A percentile compares a stretch with the other conserved stretches of the same genome.
phyloP scores from a whole-genome alignment of 92 coral and sea anemone genomes.

The Porites lobata region DNA sequence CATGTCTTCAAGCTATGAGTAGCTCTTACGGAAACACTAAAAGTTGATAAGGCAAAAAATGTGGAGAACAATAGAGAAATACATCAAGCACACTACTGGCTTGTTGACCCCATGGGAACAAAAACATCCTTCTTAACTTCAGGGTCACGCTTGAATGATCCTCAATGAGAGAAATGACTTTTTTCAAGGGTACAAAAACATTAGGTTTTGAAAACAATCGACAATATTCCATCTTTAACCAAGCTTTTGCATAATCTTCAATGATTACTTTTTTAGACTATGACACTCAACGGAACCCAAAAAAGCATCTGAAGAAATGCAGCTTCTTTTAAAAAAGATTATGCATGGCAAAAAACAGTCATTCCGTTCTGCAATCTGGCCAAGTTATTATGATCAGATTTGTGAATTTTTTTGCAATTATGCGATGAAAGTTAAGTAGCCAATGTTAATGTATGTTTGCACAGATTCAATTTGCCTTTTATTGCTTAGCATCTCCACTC shows the following conservation, averaged over 20 bases:
- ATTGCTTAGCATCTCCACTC: neutral
- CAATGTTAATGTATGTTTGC: constrained; percentile 38
- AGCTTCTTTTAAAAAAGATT: neutral
- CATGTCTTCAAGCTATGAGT: constrained; percentile 15
- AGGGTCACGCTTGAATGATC: constrained; percentile 40
- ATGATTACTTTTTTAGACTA: neutral
- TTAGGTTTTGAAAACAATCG: constrained; percentile 24
- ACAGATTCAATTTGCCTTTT: constrained; percentile 25
- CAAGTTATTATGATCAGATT: constrained; percentile 2
- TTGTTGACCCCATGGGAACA: constrained; percentile 53
- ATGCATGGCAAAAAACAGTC: neutral
- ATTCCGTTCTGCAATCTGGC: neutral
- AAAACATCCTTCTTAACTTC: constrained; percentile 57
- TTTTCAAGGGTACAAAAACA: constrained; percentile 36
- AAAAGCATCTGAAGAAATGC: neutral
- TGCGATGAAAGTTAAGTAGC: neutral
- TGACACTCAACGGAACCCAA: neutral
- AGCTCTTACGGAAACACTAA: constrained; percentile 30
- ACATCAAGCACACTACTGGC: constrained; percentile 20
- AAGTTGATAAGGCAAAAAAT: constrained; percentile 23
- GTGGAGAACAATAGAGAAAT: constrained; percentile 25
- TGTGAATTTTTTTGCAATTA: constrained; percentile 19
- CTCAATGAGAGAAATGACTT: constrained; percentile 42
- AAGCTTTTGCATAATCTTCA: neutral
- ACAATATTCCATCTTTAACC: neutral